Base-by-base conservation (phyloP, 2,888 invertebrate genomes). In the Psococerastis gibbosa region DNA sequence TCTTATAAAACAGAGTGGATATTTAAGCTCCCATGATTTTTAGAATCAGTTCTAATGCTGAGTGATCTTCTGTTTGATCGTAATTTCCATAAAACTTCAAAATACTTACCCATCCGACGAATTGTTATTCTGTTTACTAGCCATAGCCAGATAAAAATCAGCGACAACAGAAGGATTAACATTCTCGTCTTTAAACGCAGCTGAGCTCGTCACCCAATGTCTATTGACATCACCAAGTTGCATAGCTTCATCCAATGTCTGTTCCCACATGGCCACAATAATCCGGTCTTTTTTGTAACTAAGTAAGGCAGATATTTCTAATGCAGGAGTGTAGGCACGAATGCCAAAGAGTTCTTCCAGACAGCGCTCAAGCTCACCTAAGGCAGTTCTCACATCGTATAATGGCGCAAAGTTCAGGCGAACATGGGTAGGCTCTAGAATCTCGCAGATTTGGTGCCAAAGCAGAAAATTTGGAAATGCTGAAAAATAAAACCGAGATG, bases 361-460 rank as follows among this genome's bases (percentile, higher is more conserved):
- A 11, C 38, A 38, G n/a, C 22, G 15, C 22, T 38, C 20, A 6
- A 38, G 20, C 20, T 38, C 38, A 17, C 22, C 38, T 3, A 20
- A 38, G 3, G 20, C 38, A 13, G n/a, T 38, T 22, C 13, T 15
- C n/a, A 38, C n/a, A 18, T 38, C 38, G 38, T 38, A 38, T 18
- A 38, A 20, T 3, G 9, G 5, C 9, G 22, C 18, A 22, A 38
- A 38, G 20, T 38, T 20, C 18, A 38, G 20, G n/a, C 22, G 15
- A 16, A 22, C 22, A 18, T 38, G 20, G 20, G 20, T 38, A 20
- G 38, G 22, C 20, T 38, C 38, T 38, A 38, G 22, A 38, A 38
- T 38, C 38, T 38, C 38, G 20, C 38, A 18, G 20, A 38, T 38
- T 38, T 38, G 38, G 22, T 38, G 20, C 38, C 38, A 38, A 18